Base-by-base conservation (phyloP, 1,140 invertebrate species). In the Ooceraea biroi region DNA sequence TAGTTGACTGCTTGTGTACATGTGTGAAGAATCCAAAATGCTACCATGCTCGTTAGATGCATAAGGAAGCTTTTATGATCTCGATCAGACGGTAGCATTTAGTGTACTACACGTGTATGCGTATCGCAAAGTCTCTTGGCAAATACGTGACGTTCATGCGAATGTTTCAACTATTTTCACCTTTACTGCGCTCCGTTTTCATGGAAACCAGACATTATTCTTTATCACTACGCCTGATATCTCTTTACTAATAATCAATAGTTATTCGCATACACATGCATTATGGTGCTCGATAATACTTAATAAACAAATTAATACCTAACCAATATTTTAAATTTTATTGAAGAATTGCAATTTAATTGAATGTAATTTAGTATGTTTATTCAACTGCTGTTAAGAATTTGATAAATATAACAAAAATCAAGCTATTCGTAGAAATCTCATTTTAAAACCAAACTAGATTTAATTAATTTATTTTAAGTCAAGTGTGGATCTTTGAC, bases 121-220 rank as follows among this genome's bases (percentile, higher is more conserved):
- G 19, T 61, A 74, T 74, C 55, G 3, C 27, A 41, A 25, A 27
- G 14, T 66, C 44, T 22, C 52, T 61, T 65, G 17, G 17, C 48
- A 65, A 63, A 65, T 76, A 76, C 60, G 44, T 77, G 73, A 77
- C 60, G 27, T 36, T 36, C 27, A 36, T 50, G 27, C 41, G 3
- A 77, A 77, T 27, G 19, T 66, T 19, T 76, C 5, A 66, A 19
- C 27, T 77, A 66, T 77, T 77, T 66, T 52, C 46, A 44, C 17
- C 17, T 77, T 77, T 77, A 77, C 65, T 55, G 46, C 12, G n/a
- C 14, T n/a, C 2, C 44, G 17, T 77, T 77, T 66, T 77, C 19
- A 36, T n/a, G 7, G 46, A 76, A 50, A 44, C 30, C 30, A 66
- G n/a, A 27, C 27, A 12, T n/a, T 8, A 52, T 25, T 55, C 25